A percentile compares a stretch with the other conserved stretches of the same genome.
Conservation (phyloP, 2,888 invertebrate species). For the Tyria jacobaeae region DNA sequence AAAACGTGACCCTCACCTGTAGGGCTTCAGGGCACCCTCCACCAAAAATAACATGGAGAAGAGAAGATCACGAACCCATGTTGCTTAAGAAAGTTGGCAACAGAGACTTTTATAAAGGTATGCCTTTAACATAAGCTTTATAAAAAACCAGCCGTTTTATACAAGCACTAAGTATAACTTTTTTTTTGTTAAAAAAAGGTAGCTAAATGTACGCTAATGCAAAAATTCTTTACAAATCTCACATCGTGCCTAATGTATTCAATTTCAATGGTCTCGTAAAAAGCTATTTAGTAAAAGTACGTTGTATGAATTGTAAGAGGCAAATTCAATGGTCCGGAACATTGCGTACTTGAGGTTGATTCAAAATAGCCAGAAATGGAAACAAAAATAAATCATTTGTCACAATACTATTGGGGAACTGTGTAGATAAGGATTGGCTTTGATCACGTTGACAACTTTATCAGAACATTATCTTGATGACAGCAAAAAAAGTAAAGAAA, state of each 20-base stretch:
- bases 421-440: slow-evolving; percentile 32
- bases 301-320: slow-evolving; percentile 47
- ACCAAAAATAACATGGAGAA: slow-evolving; percentile 93
- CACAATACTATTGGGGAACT: slow-evolving; percentile 44
- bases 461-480: slow-evolving; percentile 24
- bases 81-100: slow-evolving; percentile 82
- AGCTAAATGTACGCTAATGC: slow-evolving; percentile 7
- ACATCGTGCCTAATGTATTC: slow-evolving; percentile 41
- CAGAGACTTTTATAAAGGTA: slow-evolving; percentile 79
- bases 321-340: slow-evolving; percentile 56
- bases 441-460: slow-evolving; percentile 33
- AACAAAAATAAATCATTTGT: slow-evolving; percentile 62
- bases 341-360: slow-evolving; percentile 47
- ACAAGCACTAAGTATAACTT: slow-evolving; percentile 13
- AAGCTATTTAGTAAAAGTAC: slow-evolving; percentile 41
- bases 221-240: slow-evolving; percentile 21
- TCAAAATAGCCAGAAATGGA: slow-evolving; percentile 48
- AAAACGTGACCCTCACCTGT: slow-evolving; percentile 92
- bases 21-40: slow-evolving; percentile 93
- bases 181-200: slow-evolving; percentile 15
- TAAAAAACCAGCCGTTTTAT: neutral
- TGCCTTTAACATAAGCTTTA: neutral
- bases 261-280: slow-evolving; percentile 40
- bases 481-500: neutral
- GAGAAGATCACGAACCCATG: slow-evolving; percentile 90